Evolutionary conservation across 2,113 vertebrate species (phyloP), one percentile per base, ranked within the genome.

Genomic region (Thymallus thymallus): DNA sequence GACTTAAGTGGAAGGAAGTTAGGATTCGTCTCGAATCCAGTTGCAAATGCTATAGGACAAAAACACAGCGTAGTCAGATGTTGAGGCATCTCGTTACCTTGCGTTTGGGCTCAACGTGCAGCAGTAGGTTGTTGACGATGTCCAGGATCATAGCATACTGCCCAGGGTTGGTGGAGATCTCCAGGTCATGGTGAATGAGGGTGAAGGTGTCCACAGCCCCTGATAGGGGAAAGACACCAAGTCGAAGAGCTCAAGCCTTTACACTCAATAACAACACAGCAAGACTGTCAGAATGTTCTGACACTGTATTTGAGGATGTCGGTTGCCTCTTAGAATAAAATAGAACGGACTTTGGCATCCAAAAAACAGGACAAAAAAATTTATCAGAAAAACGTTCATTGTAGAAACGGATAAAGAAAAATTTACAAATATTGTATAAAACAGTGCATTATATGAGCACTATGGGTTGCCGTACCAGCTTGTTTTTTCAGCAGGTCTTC

Each of bases 141-240:
- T 99, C 98, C 58, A 99, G 92, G 86, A 99, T 98, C 98, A 99
- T 99, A 68, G 96, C 96, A 16, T 99, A 99, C 84, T 99, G 98
- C 0, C 96, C 97, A 0, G 98, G 98, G 88, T 99, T 99, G 72
- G 98, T 99, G 74, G 97, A 99, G 81, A 98, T 98, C 92, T 99
- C 98, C 69, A 99, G 90, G 82, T 99, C 97, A 0, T 98, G 96
- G 86, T 99, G 98, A 88, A 98, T 99, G 72, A 99, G 94, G 0
- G 98, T 99, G 87, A 99, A 99, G 0, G 97, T 99, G 86, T 99
- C 98, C 70, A 97, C 96, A 69, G 98, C 96, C 45, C 96, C 98
- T 99, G 81, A 5, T 76, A 32, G 35, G 35, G 9, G 58, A 62
- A 18, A 14, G 24, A 26, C 10, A 62, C 18, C 68, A 20, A 18